Percentiles rank a stretch among this genome's conserved stretches.
These are phyloP conservation scores for Dolichotis patagonum DNA, from an alignment of 2,113 vertebrate genomes.

Conservation along the genomic window DNA sequence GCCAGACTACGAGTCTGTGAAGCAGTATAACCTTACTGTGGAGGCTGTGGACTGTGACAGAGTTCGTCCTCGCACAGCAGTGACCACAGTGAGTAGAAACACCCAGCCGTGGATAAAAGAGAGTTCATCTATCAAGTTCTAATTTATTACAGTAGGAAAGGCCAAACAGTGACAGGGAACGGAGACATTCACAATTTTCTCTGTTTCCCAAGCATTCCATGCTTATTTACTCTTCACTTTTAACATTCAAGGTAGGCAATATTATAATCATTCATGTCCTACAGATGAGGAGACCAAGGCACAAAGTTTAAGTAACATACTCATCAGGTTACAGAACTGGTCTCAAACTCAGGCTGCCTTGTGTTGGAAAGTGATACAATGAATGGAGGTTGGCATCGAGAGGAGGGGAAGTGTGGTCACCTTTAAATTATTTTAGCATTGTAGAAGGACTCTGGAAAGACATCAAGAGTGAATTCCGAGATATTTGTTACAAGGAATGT, in stretches of 20 bases:
- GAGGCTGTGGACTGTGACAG: conserved; percentile 75
- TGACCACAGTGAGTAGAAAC: conserved; percentile 31
- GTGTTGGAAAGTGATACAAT: neutral
- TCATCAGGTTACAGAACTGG: neutral
- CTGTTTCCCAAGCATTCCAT: neutral
- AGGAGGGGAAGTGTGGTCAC: neutral
- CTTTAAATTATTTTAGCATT: neutral
- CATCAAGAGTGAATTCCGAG: neutral
- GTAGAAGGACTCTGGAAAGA: neutral
- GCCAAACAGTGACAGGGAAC: neutral
- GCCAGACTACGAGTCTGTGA: conserved; percentile 68
- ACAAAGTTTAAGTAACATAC: neutral
- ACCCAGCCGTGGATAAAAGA: neutral
- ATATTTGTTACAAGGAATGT: neutral
- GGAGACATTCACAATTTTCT: neutral
- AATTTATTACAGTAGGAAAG: neutral
- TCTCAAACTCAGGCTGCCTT: neutral
- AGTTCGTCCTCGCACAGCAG: neutral
- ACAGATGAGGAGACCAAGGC: neutral
- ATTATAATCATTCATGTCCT: neutral
- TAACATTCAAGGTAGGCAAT: neutral
- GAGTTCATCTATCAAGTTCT: neutral
- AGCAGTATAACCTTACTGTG: conserved; percentile 58
- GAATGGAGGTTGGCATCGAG: neutral
- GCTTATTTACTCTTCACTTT: neutral